phyloP scores from a whole-genome alignment of 1,140 invertebrate species.

The Muscidifurax raptorellus region DNA sequence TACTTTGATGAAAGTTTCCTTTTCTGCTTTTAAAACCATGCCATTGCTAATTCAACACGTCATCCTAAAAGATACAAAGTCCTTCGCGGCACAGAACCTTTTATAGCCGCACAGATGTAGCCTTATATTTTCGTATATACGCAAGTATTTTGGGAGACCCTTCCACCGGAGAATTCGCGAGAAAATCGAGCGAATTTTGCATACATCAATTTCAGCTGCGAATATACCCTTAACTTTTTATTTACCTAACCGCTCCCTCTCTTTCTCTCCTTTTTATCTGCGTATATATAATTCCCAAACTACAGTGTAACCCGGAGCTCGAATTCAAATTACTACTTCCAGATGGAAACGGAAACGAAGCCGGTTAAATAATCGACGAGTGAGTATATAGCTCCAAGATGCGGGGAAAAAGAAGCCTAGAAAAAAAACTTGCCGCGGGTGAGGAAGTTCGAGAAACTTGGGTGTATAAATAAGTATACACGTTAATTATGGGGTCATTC shows the following conservation, averaged over 20 bases:
- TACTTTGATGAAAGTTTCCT: too few relatives aligned
- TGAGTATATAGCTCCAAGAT: not conserved
- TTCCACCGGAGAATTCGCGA: not conserved
- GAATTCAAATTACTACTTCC: not conserved
- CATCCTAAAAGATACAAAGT: too few relatives aligned
- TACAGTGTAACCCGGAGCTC: not conserved
- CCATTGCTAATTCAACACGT: too few relatives aligned
- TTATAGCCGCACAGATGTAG: too few relatives aligned
- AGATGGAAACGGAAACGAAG: not conserved
- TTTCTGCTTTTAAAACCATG: too few relatives aligned
- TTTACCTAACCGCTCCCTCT: not conserved
- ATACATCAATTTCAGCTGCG: too few relatives aligned
- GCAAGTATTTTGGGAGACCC: not conserved
- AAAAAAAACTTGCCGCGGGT: not conserved
- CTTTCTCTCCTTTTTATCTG: too few relatives aligned
- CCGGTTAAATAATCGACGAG: not conserved
- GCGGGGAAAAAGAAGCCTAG: not conserved
- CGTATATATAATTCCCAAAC: not conserved
- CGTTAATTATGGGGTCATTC: not conserved
- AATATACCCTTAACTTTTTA: not conserved
- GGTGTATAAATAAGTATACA: not conserved
- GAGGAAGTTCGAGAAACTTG: not conserved
- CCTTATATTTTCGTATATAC: not conserved
- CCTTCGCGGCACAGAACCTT: too few relatives aligned
- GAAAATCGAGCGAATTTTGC: not conserved